Conservation (phyloP, 2,113 vertebrate species). For the Seriola dumerili region DNA sequence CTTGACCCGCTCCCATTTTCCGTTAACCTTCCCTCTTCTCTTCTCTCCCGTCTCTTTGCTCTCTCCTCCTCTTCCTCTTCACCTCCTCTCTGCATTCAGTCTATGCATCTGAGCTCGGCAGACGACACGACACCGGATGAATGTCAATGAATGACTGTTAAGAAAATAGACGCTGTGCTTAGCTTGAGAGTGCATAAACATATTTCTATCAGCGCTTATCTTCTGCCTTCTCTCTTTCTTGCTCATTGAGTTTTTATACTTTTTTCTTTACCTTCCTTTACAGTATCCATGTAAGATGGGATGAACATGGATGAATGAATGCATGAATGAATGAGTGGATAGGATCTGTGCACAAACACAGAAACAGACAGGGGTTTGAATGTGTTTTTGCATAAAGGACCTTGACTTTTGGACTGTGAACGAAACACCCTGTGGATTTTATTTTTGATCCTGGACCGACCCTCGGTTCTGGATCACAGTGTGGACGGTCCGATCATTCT, state of each 20-base stretch:
- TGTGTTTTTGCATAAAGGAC: constrained; percentile 43
- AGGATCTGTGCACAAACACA: constrained; percentile 29
- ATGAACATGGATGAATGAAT: constrained; percentile 27
- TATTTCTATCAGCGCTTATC: constrained; percentile 47
- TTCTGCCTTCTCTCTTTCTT: constrained; percentile 45
- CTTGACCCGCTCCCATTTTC: background rate
- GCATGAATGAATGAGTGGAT: constrained; percentile 40
- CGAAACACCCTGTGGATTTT: background rate
- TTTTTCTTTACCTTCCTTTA: constrained; percentile 19
- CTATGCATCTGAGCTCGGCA: constrained; percentile 80
- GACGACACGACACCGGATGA: constrained; percentile 71
- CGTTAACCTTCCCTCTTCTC: constrained; percentile 6
- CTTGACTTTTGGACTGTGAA: constrained; percentile 37
- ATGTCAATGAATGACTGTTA: constrained; percentile 81
- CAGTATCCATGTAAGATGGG: constrained; percentile 6
- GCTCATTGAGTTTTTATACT: constrained; percentile 39
- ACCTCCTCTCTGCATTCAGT: constrained; percentile 65
- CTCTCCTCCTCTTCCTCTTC: constrained; percentile 24
- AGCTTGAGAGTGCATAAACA: constrained; percentile 46
- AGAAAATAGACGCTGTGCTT: constrained; percentile 62
- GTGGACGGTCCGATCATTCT: constrained; percentile 7
- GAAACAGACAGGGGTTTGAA: constrained; percentile 40
- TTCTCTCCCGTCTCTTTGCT: background rate
- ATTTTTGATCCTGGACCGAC: constrained; percentile 16
- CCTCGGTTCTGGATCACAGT: constrained; percentile 26